Percentiles rank a stretch among this genome's conserved stretches.
Evolutionary conservation across 1,140 invertebrate species (phyloP).

Genomic region (Drosophila asahinai): DNA sequence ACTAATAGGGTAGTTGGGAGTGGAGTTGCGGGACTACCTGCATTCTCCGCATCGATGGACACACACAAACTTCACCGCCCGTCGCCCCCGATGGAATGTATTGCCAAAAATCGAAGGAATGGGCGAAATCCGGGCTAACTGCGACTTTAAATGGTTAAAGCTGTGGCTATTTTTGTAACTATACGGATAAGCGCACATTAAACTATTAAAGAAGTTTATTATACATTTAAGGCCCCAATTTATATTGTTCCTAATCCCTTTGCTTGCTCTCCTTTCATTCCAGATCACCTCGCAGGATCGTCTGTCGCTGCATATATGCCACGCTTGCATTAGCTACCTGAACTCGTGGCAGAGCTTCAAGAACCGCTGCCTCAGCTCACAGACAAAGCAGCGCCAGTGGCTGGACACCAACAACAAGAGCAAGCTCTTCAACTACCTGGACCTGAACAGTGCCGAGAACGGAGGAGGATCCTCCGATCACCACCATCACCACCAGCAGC

Average conservation of each 20-base stretch:
- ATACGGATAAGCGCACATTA: not conserved
- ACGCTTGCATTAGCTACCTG: conserved; percentile 84
- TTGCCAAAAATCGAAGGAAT: conserved; percentile 9
- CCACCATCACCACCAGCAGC: conserved; percentile 34
- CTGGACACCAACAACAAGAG: conserved; percentile 66
- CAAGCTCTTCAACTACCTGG: conserved; percentile 75
- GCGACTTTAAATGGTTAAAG: not conserved
- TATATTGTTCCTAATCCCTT: not conserved
- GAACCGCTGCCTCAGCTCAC: conserved; percentile 81
- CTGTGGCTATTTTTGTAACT: too few relatives aligned
- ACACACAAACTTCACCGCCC: conserved; percentile 21
- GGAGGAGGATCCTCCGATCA: conserved; percentile 38
- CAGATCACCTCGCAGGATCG: conserved; percentile 79
- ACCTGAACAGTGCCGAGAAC: conserved; percentile 70
- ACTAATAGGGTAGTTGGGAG: conserved; percentile 53
- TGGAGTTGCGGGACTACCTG: conserved; percentile 27
- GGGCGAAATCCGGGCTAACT: conserved; percentile 1
- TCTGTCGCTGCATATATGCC: conserved; percentile 79
- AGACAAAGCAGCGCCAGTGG: conserved; percentile 81
- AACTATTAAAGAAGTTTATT: too few relatives aligned
- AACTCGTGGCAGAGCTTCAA: conserved; percentile 85
- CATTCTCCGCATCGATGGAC: conserved; percentile 47
- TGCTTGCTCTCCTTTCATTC: conserved; percentile 23
- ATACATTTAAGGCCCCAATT: not conserved
- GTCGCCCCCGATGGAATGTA: not conserved